Percentiles rank a stretch among this genome's conserved stretches.
Conservation (phyloP, 2,888 invertebrate genomes). For the Metallyticus violacea region DNA sequence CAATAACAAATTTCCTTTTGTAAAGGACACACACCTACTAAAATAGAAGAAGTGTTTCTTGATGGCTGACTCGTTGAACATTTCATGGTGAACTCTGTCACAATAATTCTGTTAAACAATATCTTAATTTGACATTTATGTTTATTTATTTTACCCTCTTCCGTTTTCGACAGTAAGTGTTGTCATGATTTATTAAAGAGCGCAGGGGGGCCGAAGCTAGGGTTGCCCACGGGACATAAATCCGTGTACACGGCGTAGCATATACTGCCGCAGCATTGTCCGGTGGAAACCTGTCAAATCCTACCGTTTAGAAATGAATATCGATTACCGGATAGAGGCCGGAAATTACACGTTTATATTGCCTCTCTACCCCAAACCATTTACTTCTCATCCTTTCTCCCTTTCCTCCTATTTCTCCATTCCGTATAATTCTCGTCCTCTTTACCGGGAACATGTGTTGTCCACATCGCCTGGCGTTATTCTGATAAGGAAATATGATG, state of each 20-base stretch:
- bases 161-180: background rate
- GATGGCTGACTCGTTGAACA: background rate
- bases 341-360: slow-evolving; percentile 23
- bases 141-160: background rate
- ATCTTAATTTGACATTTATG: background rate
- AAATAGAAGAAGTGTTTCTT: background rate
- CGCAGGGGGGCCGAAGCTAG: background rate
- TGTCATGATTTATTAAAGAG: background rate
- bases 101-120: background rate
- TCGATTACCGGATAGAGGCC: slow-evolving; percentile 17
- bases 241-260: background rate
- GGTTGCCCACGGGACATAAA: background rate
- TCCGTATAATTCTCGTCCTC: too few relatives aligned
- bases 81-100: background rate
- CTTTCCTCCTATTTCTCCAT: background rate
- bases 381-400: background rate
- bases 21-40: too few relatives aligned
- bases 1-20: too few relatives aligned
- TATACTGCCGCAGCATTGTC: background rate
- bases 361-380: background rate
- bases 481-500: background rate
- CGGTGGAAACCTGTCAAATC: slow-evolving; percentile 26
- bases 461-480: background rate
- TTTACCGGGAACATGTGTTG: background rate
- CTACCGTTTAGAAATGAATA: slow-evolving; percentile 25